Percentiles rank a stretch among this genome's conserved stretches.
Evolutionary conservation across 2,888 invertebrate genomes (phyloP).

Genomic region (Crepidodera aurea): DNA sequence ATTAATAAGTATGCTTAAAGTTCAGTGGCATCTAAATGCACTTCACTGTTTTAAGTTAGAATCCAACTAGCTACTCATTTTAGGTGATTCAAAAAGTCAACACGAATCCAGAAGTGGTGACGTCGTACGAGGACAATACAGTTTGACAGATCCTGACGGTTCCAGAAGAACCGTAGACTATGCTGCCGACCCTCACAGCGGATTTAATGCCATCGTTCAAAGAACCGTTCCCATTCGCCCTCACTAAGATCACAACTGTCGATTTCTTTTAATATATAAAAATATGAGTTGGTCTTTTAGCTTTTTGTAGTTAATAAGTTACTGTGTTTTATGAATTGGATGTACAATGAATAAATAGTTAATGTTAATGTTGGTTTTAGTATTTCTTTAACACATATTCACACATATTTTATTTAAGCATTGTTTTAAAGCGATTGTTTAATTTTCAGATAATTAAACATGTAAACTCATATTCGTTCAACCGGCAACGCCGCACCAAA

Average conservation of each 20-base stretch:
- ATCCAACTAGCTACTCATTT: too few relatives aligned
- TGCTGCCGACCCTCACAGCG: constrained; percentile 55
- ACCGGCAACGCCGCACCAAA: too few relatives aligned
- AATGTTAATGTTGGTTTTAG: not conserved
- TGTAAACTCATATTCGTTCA: too few relatives aligned
- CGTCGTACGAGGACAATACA: constrained; percentile 58
- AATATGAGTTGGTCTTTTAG: constrained; percentile 29
- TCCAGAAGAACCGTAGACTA: constrained; percentile 57
- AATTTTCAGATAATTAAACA: too few relatives aligned
- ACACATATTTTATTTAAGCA: too few relatives aligned
- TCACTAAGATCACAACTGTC: not conserved
- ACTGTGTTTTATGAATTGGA: constrained; percentile 1
- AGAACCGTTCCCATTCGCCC: constrained; percentile 45
- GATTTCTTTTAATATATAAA: not conserved
- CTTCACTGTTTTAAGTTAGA: too few relatives aligned
- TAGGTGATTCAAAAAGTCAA: constrained; percentile 58
- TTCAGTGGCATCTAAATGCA: too few relatives aligned
- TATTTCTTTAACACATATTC: not conserved
- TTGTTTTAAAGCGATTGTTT: too few relatives aligned
- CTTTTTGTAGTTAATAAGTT: not conserved
- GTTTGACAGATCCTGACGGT: constrained; percentile 57
- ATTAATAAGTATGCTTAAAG: too few relatives aligned
- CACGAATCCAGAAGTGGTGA: constrained; percentile 57
- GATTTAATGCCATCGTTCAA: constrained; percentile 57
- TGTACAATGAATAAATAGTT: constrained; percentile 18